These are phyloP conservation scores for Chloroclysta siterata DNA, from an alignment of 2,888 invertebrate species.

Conservation along the genomic window DNA sequence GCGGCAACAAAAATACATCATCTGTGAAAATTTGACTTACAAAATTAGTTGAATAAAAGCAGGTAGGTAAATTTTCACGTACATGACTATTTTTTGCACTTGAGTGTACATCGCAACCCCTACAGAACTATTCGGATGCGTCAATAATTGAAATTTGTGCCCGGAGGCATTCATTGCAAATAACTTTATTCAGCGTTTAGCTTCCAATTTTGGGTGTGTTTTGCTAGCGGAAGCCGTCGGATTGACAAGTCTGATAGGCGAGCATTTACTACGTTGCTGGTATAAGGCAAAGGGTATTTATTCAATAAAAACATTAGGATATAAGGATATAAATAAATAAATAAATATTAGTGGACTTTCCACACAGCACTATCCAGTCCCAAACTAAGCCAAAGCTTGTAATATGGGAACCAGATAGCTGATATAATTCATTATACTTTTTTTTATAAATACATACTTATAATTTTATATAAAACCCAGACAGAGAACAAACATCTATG, in stretches of 20 bases:
- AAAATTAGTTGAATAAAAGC: background rate
- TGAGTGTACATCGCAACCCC: constrained; percentile 62
- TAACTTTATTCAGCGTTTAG: constrained; percentile 83
- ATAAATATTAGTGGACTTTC: too few relatives aligned
- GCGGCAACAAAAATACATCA: too few relatives aligned
- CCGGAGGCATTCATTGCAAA: constrained; percentile 85
- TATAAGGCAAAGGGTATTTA: background rate
- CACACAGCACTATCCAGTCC: too few relatives aligned
- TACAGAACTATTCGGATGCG: constrained; percentile 83
- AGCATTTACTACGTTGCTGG: background rate
- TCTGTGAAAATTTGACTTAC: too few relatives aligned
- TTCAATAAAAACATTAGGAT: too few relatives aligned
- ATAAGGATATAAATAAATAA: too few relatives aligned
- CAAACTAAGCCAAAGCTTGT: too few relatives aligned
- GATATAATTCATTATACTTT: too few relatives aligned
- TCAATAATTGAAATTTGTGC: constrained; percentile 85
- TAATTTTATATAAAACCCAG: too few relatives aligned
- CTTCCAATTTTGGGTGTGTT: constrained; percentile 75
- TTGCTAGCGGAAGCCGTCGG: constrained; percentile 57
- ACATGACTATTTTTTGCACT: constrained; percentile 1
- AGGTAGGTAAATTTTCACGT: background rate
- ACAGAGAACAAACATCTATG: too few relatives aligned
- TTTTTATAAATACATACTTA: too few relatives aligned
- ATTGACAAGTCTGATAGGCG: constrained; percentile 33
- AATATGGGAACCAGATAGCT: too few relatives aligned